These are phyloP conservation scores for Acanthochromis polyacanthus DNA, from an alignment of 2,113 vertebrate genomes.

Conservation along the genomic window DNA sequence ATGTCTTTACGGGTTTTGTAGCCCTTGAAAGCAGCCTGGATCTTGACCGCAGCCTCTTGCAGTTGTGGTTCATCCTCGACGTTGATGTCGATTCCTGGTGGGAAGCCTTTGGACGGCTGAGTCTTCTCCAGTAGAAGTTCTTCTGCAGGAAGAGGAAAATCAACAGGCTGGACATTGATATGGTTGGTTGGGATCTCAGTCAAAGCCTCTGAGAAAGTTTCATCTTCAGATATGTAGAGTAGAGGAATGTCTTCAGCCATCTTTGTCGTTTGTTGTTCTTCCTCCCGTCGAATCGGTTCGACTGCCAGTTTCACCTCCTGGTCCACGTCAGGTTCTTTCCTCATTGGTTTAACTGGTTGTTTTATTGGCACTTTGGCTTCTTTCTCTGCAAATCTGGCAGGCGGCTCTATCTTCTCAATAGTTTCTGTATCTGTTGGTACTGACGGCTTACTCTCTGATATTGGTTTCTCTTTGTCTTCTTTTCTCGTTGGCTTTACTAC, in stretches of 20 bases:
- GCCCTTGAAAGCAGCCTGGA: slow-evolving; percentile 96
- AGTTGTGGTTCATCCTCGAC: slow-evolving; percentile 84
- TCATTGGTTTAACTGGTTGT: slow-evolving; percentile 70
- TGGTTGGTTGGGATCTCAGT: slow-evolving; percentile 81
- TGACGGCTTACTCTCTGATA: slow-evolving; percentile 30
- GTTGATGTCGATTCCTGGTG: slow-evolving; percentile 62
- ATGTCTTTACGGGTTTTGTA: slow-evolving; percentile 93
- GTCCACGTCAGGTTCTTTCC: slow-evolving; percentile 51
- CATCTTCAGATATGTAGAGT: slow-evolving; percentile 92
- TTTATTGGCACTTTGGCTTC: slow-evolving; percentile 27
- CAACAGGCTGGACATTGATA: slow-evolving; percentile 67
- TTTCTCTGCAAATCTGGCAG: slow-evolving; percentile 21
- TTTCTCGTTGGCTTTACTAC: slow-evolving; percentile 16
- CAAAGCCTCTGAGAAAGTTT: slow-evolving; percentile 89
- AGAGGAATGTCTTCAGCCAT: slow-evolving; percentile 66
- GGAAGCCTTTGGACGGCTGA: slow-evolving; percentile 35
- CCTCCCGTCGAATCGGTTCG: slow-evolving; percentile 77
- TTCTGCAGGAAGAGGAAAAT: slow-evolving; percentile 1
- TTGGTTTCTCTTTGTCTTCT: slow-evolving; percentile 45
- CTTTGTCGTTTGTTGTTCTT: slow-evolving; percentile 71
- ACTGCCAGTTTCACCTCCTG: slow-evolving; percentile 71
- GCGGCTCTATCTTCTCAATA: slow-evolving; percentile 20
- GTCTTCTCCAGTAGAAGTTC: slow-evolving; percentile 40
- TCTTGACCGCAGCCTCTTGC: slow-evolving; percentile 90
- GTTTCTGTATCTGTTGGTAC: slow-evolving; percentile 17